Base-by-base conservation (phyloP, 2,888 invertebrate genomes). In the Ligdia adustata region DNA sequence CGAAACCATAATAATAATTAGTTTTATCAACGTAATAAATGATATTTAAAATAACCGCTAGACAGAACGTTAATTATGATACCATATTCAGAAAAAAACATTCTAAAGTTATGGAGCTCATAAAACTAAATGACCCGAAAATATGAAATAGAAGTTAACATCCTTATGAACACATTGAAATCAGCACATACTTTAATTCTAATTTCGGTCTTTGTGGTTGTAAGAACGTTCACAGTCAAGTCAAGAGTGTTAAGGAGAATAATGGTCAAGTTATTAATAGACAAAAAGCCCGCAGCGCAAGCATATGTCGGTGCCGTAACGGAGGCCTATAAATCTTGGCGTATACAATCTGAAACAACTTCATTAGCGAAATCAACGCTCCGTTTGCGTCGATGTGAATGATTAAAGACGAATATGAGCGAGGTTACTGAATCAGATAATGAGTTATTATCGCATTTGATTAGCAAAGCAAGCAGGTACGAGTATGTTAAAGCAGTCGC, bases 191-290 rank as follows among this genome's bases (percentile, higher is more conserved):
- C 52, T 60, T 63, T 67, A 64, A 64, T 64, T 74, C 73, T 74
- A 73, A 75, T 72, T 73, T 60, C 42, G 62, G 73, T 57, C 59
- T 69, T 64, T 64, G 64, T 65, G 67, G 64, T 60, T 69, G 64
- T 64, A 68, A 69, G 69, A 75, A 72, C 75, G 74, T 73, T 75
- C 72, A 75, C 69, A 62, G 72, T 66, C 72, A 63, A 75, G 73
- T 78, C 77, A 72, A 71, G 62, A 71, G 68, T 74, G 77, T 76
- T 79, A 78, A 79, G 71, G 71, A 64, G 72, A 68, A 73, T 82
- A 79, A 80, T 78, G 65, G 75, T 66, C 61, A 68, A 67, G 82
- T 79, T 86, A 84, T 84, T 85, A 85, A 76, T 86, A 85, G 84
- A 76, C 68, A 70, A 71, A 22, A 67, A 69, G 72, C 70, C 68